A percentile compares a stretch with the other conserved stretches of the same genome.
Conservation (phyloP, 2,113 vertebrate species). For the Vulpes vulpes region DNA sequence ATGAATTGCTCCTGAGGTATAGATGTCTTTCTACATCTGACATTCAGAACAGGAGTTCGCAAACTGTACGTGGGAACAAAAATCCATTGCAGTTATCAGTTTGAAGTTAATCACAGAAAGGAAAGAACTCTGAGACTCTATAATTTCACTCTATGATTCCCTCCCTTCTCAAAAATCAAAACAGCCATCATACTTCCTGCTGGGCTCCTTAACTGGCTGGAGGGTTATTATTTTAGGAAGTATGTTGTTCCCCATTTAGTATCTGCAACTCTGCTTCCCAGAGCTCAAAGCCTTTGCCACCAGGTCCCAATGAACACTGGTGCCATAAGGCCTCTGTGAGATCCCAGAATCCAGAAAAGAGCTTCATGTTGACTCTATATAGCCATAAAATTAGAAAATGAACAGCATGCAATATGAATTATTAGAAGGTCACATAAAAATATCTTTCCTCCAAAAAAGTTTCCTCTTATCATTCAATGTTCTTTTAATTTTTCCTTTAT, state of each 20-base stretch:
- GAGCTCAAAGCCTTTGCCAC: neutral
- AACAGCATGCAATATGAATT: neutral
- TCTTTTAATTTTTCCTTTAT: constrained; percentile 36
- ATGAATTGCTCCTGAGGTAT: constrained; percentile 57
- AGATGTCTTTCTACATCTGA: constrained; percentile 32
- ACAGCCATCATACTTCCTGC: neutral
- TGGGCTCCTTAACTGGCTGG: neutral
- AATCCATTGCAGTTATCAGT: neutral
- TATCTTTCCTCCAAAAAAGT: neutral
- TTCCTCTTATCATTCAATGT: neutral
- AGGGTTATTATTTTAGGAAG: neutral
- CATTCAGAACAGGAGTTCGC: neutral
- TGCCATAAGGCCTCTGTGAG: neutral
- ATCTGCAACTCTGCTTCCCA: neutral
- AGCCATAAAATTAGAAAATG: neutral
- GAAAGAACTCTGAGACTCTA: neutral
- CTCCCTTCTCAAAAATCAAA: neutral
- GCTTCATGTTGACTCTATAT: neutral
- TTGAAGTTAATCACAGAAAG: constrained; percentile 1
- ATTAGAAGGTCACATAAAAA: neutral
- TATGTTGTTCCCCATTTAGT: neutral
- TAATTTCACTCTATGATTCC: neutral
- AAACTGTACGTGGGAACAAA: neutral
- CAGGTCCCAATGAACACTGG: neutral
- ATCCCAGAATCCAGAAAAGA: neutral